Conservation (phyloP, 2,113 vertebrate genomes). For the Isurus oxyrinchus region DNA sequence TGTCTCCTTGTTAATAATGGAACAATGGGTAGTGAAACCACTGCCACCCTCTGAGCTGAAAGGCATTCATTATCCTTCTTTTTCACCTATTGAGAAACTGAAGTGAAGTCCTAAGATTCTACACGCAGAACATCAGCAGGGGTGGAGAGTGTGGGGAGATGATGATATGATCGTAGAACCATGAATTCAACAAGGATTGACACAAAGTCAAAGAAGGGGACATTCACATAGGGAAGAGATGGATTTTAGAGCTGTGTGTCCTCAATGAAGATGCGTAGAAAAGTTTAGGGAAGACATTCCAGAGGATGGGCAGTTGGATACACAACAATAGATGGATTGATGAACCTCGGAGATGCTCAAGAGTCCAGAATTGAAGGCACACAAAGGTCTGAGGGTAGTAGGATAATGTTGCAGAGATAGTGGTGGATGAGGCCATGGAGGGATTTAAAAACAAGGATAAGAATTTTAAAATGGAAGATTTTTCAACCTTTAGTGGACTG, state of each 20-base stretch:
- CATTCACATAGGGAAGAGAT: neutral
- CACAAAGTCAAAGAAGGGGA: neutral
- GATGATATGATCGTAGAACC: neutral
- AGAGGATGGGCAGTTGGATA: neutral
- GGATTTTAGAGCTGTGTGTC: neutral
- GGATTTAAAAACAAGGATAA: too few species aligned
- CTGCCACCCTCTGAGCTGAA: neutral
- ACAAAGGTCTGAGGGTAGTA: neutral
- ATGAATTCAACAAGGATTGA: neutral
- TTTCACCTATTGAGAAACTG: neutral
- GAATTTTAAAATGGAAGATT: neutral
- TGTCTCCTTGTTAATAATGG: neutral
- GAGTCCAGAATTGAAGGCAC: too few species aligned
- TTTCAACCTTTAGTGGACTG: neutral
- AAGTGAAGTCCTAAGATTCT: neutral
- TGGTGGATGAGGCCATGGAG: too few species aligned
- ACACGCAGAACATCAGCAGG: neutral
- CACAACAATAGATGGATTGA: neutral
- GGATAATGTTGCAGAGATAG: neutral
- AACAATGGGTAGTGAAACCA: neutral
- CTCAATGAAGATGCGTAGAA: neutral
- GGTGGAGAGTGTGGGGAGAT: neutral
- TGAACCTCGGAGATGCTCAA: neutral
- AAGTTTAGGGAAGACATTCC: too few species aligned
- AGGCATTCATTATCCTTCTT: neutral